Evolutionary conservation across 2,888 invertebrate genomes (phyloP).

Genomic region (Oegoconia quadripuncta): DNA sequence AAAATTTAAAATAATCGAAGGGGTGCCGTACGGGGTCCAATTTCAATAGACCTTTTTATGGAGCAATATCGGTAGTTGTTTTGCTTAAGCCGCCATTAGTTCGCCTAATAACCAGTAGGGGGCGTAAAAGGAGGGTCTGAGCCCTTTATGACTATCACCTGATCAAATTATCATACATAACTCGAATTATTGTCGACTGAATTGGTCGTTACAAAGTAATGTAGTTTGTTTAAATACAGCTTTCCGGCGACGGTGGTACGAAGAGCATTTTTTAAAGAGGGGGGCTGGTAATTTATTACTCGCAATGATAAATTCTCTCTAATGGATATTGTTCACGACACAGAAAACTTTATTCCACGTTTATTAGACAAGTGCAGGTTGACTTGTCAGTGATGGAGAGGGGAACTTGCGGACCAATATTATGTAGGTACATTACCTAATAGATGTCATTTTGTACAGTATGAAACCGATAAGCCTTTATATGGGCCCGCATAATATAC

Average conservation of each 20-base stretch:
- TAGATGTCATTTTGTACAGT: no score
- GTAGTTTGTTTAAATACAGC: slow-evolving; percentile 70
- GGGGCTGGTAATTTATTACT: slow-evolving; percentile 63
- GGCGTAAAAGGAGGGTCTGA: slow-evolving; percentile 18
- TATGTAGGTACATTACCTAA: no score
- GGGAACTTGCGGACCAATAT: no score
- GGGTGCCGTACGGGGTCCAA: slow-evolving; percentile 46
- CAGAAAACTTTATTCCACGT: slow-evolving; percentile 44
- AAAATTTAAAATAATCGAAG: slow-evolving; percentile 60
- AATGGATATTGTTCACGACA: slow-evolving; percentile 66
- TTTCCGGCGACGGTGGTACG: slow-evolving; percentile 45
- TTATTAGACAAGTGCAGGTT: slow-evolving; percentile 31
- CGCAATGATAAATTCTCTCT: slow-evolving; percentile 64
- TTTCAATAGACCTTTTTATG: slow-evolving; percentile 64
- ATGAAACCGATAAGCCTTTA: no score
- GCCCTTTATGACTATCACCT: slow-evolving; percentile 45
- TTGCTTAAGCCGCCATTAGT: slow-evolving; percentile 64
- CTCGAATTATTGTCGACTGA: slow-evolving; percentile 50
- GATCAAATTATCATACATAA: slow-evolving; percentile 65
- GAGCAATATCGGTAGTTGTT: slow-evolving; percentile 55
- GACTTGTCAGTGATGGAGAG: background rate
- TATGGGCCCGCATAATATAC: no score
- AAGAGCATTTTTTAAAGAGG: slow-evolving; percentile 40
- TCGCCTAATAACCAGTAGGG: slow-evolving; percentile 55
- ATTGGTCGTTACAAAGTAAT: slow-evolving; percentile 67